Base-by-base conservation (phyloP, 1,140 invertebrate genomes). In the Sitobion miscanthi region DNA sequence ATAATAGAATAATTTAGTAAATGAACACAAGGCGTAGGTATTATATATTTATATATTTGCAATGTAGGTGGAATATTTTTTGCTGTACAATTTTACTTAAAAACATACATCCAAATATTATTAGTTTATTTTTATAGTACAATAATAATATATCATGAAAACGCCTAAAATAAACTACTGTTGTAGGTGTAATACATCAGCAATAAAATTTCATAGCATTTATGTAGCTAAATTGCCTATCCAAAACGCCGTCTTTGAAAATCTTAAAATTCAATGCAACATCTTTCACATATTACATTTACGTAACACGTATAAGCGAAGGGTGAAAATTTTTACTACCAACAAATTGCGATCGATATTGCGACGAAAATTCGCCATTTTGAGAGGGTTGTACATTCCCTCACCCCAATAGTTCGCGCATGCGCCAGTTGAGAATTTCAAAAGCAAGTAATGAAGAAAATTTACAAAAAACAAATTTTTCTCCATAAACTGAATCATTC, bases 181-280 rank as follows among this genome's bases (percentile, higher is more conserved):
- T n/a, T 23, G 30, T 69, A 30, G 30, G 7, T n/a, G 11, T 21
- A 90, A 54, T 23, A 38, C 69, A 91, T 35, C n/a, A 17, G 23
- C 2, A 17, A 11, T 35, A 35, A 4, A 49, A 7, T 83, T 38
- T n/a, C 49, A 45, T 38, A 25, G 7, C 82, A 30, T 5, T 6
- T 7, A 42, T 54, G 91, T 93, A 93, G 82, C 91, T 85, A 57
- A 93, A 86, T 93, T 85, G 82, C 91, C 45, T 93, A 90, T 20
- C 38, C 42, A 4, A 1, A n/a, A 45, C 54, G 89, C 89, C 89
- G 89, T 69, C n/a, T 90, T 69, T 47, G 83, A 42, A 35, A 52
- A 21, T 62, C 6, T 62, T 62, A 7, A 11, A 90, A 42, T 5
- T 42, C 8, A 38, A 38, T 35, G 20, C 8, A 88, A 47, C 25